Conservation (phyloP, 2,113 vertebrate species). For the Girardinichthys multiradiatus region DNA sequence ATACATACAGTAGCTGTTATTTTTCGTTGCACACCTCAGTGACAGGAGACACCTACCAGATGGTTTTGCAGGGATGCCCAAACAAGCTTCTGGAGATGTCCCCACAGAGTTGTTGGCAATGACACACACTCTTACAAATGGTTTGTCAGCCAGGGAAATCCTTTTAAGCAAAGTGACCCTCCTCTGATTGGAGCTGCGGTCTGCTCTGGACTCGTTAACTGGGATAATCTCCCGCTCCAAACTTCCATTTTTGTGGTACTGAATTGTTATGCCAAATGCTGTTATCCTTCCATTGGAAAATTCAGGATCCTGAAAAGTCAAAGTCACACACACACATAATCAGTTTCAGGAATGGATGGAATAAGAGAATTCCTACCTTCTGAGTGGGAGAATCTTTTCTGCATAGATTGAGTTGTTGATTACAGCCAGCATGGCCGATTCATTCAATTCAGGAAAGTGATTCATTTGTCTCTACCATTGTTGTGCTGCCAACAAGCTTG, state of each 20-base stretch:
- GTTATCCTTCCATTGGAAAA: conserved; percentile 82
- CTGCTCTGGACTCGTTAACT: conserved; percentile 47
- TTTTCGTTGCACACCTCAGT: too few relatives aligned
- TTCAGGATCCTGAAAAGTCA: conserved; percentile 63
- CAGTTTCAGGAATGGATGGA: not conserved
- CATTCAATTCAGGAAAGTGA: conserved; percentile 8
- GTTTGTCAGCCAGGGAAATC: conserved; percentile 46
- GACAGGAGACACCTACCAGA: conserved; percentile 41
- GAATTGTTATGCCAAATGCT: conserved; percentile 78
- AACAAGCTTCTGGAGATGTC: conserved; percentile 72
- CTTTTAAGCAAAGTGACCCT: conserved; percentile 3
- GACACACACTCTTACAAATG: conserved; percentile 62
- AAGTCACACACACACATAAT: not conserved
- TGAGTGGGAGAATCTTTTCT: not conserved
- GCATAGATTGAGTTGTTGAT: not conserved
- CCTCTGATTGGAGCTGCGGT: not conserved
- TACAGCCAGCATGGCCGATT: not conserved
- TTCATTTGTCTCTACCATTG: not conserved
- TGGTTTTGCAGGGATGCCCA: conserved; percentile 73
- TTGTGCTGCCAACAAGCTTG: too few relatives aligned
- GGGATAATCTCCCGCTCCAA: not conserved
- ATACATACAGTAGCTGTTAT: too few relatives aligned
- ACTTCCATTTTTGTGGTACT: not conserved
- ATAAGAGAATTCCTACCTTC: not conserved
- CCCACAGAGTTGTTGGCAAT: conserved; percentile 82